Evolutionary conservation across 2,888 invertebrate genomes (phyloP), one percentile per base, ranked within the genome.

Genomic region (Diarsia rubi): DNA sequence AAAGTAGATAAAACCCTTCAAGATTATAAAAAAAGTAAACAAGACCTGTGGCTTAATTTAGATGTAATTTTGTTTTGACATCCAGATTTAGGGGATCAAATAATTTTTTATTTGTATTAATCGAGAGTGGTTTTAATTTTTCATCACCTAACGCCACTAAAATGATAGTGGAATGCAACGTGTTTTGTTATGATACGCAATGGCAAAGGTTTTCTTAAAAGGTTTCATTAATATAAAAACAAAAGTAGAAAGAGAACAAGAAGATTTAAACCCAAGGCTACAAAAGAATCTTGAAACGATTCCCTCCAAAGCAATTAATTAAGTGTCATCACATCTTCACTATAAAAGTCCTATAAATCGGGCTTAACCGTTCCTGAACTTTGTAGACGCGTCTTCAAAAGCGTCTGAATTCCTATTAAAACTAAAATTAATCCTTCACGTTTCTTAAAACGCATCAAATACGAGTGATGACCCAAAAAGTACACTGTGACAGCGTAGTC

Each of bases 361-460:
- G 90, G 85, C 79, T 89, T 87, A 89, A 85, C 88, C 85, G 86
- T 90, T 86, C 83, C 82, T 80, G 88, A 91, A 90, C 89, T 88
- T 90, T 89, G 87, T 86, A 83, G 81, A 71, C 65, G 69, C 73
- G 79, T 82, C 84, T 90, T 90, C 89, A 91, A 90, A 91, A 90
- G 91, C 90, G 84, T 90, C 89, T 90, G 87, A 90, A 93, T 93
- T 94, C 92, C 90, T 92, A 91, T 92, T 93, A 93, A 92, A 92
- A 92, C 94, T 93, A 93, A 94, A 95, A 93, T 93, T 93, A 94
- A 95, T 94, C 92, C 92, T 87, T 86, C 83, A 85, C 89, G 85
- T 92, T 94, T 94, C 93, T 93, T 90, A 92, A 95, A 95, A 94
- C 92, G 93, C 94, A 92, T 94, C 93, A 94, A 94, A 94, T 91